Base-by-base conservation (phyloP, 2,797 vertebrate genomes). In the Malurus leucopterus region DNA sequence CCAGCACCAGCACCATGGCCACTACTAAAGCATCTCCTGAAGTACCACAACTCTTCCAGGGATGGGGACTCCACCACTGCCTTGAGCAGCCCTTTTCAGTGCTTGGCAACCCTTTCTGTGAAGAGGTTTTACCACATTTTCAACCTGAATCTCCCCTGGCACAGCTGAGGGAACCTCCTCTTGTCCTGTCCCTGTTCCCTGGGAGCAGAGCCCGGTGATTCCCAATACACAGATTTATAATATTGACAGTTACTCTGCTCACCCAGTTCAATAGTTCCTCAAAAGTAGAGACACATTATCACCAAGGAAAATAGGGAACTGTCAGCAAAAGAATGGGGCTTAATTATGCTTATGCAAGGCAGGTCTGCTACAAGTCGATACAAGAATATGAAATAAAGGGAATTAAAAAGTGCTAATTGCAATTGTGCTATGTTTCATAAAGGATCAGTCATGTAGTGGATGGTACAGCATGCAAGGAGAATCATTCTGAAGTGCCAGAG, bases 121-220 rank as follows among this genome's bases (percentile, higher is more conserved):
- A 20, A 23, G 43, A 64, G 20, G 9, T 64, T 34, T 36, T 12
- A 22, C 32, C 26, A 8, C 6, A 7, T 36, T 15, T 29, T 20
- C 63, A 21, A 47, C 44, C 32, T 27, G 8, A 21, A 3, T 23
- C 44, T 36, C 0, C 32, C 32, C 44, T 47, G 62, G 32, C 32
- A 3, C 44, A 34, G 18, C 1, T 20, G 32, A 47, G n/a, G 43
- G 3, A 2, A 4, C 1, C 1, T 1, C 30, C 23, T 34, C 62
- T 47, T 9, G 2, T 47, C 44, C 44, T 64, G 43, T 34, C 62
- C n/a, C 43, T 64, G n/a, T 61, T 61, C 40, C 29, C 29, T 16
- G 21, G 2, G 9, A 41, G 58, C 58, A 59, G 38, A 59, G 38
- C 58, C 38, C 4, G 5, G 32, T 0, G 2, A 24, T 26, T 43